A percentile compares a stretch with the other conserved stretches of the same genome.
Evolutionary conservation across 2,113 vertebrate species (phyloP).

Genomic region (Aspidoscelis tigris): DNA sequence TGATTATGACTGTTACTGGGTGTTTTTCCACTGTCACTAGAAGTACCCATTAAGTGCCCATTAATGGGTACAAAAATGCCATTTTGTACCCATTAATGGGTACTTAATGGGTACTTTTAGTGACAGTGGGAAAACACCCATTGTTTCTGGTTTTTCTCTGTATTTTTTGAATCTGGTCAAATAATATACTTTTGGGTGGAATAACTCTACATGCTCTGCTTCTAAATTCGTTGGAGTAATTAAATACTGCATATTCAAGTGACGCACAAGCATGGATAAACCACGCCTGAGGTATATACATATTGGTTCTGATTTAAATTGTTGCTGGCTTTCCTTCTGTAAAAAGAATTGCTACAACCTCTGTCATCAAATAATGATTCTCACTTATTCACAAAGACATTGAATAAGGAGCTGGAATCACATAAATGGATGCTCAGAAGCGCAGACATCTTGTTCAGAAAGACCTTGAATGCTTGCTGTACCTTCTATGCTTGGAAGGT

Average conservation of each 20-base stretch:
- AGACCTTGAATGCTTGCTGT: conserved; percentile 31
- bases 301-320: neutral
- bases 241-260: neutral
- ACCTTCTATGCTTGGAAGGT: conserved; percentile 24
- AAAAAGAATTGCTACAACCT: neutral
- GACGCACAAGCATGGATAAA: neutral
- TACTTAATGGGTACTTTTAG: no score
- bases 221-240: neutral
- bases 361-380: no score
- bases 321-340: neutral
- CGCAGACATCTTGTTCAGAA: neutral
- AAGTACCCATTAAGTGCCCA: no score
- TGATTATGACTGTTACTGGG: neutral
- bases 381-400: neutral
- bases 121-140: no score
- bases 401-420: neutral
- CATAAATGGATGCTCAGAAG: no score
- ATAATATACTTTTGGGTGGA: neutral
- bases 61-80: no score
- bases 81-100: no score
- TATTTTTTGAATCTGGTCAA: neutral
- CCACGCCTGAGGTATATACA: neutral
- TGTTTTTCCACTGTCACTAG: no score
- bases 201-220: neutral
- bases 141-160: neutral